Percentiles rank a stretch among this genome's conserved stretches.
These are phyloP conservation scores for Orthonevra nobilis DNA, from an alignment of 2,888 invertebrate species.

Conservation along the genomic window DNA sequence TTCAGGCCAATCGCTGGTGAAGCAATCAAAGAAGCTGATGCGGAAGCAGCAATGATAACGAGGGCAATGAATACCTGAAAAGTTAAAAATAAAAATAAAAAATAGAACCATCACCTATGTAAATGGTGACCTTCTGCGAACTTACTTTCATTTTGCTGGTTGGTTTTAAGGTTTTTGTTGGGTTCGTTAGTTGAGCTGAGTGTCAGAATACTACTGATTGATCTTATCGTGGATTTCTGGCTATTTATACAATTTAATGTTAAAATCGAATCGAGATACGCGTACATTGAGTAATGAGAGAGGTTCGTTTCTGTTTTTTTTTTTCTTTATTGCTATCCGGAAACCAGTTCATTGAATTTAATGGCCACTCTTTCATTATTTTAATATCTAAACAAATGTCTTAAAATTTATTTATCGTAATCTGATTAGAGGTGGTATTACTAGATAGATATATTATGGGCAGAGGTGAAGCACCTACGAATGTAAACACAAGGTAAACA, in stretches of 20 bases:
- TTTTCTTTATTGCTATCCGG: slow-evolving; percentile 22
- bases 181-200: slow-evolving; percentile 14
- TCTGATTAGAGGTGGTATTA: too few species aligned
- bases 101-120: too few species aligned
- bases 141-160: slow-evolving; percentile 29
- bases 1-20: slow-evolving; percentile 2
- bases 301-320: too few species aligned
- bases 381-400: too few species aligned
- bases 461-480: too few species aligned
- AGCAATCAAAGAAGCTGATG: slow-evolving; percentile 24
- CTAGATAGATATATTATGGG: too few species aligned
- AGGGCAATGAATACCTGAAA: slow-evolving; percentile 37
- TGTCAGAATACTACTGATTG: slow-evolving; percentile 25
- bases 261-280: neutral
- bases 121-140: slow-evolving; percentile 4
- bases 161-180: neutral
- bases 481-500: too few species aligned
- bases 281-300: too few species aligned
- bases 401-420: too few species aligned
- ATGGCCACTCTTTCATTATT: slow-evolving; percentile 15
- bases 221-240: neutral
- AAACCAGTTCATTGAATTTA: slow-evolving; percentile 14
- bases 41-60: slow-evolving; percentile 19
- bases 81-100: too few species aligned
- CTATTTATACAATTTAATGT: slow-evolving; percentile 27